Evolutionary conservation across 1,140 invertebrate species (phyloP).

Genomic region (Gryon sp.): DNA sequence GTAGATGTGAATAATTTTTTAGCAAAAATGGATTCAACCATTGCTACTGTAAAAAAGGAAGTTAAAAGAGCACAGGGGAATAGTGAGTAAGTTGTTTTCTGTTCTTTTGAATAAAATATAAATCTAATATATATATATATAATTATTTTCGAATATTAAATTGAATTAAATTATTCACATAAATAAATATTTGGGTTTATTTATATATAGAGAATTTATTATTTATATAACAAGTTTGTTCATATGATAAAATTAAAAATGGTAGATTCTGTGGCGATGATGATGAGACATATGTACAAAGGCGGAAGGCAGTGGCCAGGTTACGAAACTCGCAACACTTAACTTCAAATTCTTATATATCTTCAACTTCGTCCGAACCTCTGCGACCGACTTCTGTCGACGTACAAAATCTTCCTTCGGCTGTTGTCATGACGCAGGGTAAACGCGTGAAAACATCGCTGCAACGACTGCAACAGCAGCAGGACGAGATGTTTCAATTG

Average conservation of each 20-base stretch:
- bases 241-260: conserved; percentile 7
- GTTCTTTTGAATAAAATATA: background rate
- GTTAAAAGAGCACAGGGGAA: conserved; percentile 88
- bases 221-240: too few relatives aligned
- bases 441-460: conserved; percentile 87
- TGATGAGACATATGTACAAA: conserved; percentile 78
- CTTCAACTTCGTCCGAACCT: conserved; percentile 62
- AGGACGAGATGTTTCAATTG: conserved; percentile 94
- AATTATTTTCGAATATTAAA: too few relatives aligned
- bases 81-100: conserved; percentile 85
- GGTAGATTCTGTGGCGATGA: conserved; percentile 80
- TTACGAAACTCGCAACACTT: conserved; percentile 80
- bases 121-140: too few relatives aligned
- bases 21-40: conserved; percentile 91
- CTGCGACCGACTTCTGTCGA: conserved; percentile 73
- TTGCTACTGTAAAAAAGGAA: conserved; percentile 90
- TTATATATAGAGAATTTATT: too few relatives aligned
- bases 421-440: conserved; percentile 89
- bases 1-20: conserved; percentile 90
- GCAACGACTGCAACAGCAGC: conserved; percentile 88
- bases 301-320: conserved; percentile 79
- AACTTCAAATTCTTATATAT: conserved; percentile 65
- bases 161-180: too few relatives aligned
- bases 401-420: conserved; percentile 77
- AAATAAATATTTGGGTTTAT: too few relatives aligned